Evolutionary conservation across 2,797 vertebrate species (phyloP).

Genomic region (Thripadectes ignobilis): DNA sequence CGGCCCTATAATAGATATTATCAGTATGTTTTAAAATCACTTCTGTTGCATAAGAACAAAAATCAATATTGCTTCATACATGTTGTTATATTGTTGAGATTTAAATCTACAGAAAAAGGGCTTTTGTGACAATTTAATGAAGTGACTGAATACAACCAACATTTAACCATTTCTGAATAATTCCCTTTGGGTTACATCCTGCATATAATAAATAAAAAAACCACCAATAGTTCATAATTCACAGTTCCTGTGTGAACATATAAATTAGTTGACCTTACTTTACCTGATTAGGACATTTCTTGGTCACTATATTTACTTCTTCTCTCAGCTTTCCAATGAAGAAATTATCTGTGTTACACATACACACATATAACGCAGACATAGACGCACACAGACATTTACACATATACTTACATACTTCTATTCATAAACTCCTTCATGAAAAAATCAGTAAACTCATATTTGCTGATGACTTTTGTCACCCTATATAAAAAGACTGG

Average conservation of each 20-base stretch:
- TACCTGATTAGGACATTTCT: not conserved
- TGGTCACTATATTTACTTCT: not conserved
- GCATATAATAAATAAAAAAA: not conserved
- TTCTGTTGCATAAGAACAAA: not conserved
- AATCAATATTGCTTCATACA: not conserved
- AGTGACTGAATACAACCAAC: not conserved
- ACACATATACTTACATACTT: not conserved
- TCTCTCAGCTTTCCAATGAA: not conserved
- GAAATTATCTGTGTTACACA: not conserved
- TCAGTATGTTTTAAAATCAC: not conserved
- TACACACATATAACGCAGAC: not conserved
- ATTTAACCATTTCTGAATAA: not conserved
- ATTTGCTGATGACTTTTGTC: not conserved
- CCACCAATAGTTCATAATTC: not conserved
- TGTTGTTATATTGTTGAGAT: not conserved
- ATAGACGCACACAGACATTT: not conserved
- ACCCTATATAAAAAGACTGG: not conserved
- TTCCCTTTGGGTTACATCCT: not conserved
- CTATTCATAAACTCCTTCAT: not conserved
- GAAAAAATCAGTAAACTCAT: not conserved
- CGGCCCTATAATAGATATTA: not conserved
- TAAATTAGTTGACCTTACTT: not conserved
- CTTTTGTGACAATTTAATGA: not conserved
- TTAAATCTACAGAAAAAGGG: not conserved
- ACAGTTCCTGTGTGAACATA: not conserved